These are phyloP conservation scores for Paramuricea clavata DNA, from an alignment of 92 coral and sea anemone species.

Conservation along the genomic window DNA sequence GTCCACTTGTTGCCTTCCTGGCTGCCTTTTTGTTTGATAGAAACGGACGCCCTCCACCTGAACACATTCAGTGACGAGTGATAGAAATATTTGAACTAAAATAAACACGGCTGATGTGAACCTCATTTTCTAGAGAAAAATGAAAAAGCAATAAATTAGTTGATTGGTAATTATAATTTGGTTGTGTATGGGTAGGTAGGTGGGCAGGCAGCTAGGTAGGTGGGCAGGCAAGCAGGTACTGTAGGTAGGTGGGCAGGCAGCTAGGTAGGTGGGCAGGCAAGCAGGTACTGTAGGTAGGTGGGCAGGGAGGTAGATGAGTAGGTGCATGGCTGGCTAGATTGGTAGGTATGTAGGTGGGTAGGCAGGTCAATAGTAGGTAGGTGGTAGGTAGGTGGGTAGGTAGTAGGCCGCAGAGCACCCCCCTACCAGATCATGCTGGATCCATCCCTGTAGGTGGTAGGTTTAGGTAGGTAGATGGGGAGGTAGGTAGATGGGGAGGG, in stretches of 20 bases:
- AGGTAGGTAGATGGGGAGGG: background rate
- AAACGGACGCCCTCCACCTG: background rate
- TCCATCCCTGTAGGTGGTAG: background rate
- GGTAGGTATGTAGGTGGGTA: background rate
- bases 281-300: background rate
- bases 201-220: background rate
- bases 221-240: background rate
- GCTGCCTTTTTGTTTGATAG: background rate
- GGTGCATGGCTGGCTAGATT: background rate
- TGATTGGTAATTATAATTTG: background rate
- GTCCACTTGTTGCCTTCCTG: background rate
- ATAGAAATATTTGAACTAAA: background rate
- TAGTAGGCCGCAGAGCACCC: background rate
- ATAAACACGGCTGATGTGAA: background rate
- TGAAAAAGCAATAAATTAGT: background rate
- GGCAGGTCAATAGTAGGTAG: background rate
- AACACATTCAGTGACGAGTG: background rate
- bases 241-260: background rate
- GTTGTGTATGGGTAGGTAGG: background rate
- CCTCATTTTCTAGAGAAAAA: slow-evolving; percentile 2
- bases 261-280: background rate
- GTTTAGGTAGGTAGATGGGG: background rate
- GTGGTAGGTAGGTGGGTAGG: background rate
- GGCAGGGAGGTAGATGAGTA: background rate
- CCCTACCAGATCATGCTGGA: no score